Evolutionary conservation across 2,888 invertebrate genomes (phyloP), one percentile per base, ranked within the genome.

Genomic region (Alentia gelatinosa): DNA sequence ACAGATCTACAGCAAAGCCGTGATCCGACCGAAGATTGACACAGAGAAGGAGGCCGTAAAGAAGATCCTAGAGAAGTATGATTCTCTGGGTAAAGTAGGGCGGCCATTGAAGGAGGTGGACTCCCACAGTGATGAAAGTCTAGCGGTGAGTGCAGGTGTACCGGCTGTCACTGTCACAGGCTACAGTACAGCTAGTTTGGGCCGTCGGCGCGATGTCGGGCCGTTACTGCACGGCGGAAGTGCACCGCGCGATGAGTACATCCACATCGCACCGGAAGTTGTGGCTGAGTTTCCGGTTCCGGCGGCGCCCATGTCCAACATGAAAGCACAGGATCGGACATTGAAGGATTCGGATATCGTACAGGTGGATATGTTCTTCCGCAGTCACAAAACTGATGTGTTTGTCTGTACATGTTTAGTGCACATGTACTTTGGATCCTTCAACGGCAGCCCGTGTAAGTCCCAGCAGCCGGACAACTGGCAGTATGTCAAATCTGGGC

Each of bases 331-430:
- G 12, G 75, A 74, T 83, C 37, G 74, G 50, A 90, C 33, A 35
- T 30, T 90, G 42, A 30, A 94, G 0, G 95, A 95, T 33, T 94
- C 95, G 37, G 95, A 96, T 90, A 91, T 95, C 12, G 84, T 94
- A 26, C 96, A 96, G 92, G 95, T 95, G 88, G 96, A 96, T 83
- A 95, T 95, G 92, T 96, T 96, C 91, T 96, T 95, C 92, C 97
- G 97, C 92, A 98, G 98, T 89, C 97, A 98, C 92, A 98, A 98
- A 95, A 98, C 98, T 0, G 97, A 97, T 96, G 97, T 98, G 63
- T 97, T 97, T 95, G 98, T 98, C 3, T 97, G 98, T 95, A 97
- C 97, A 92, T 97, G 98, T 12, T 95, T 98, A 94, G 98, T 98
- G 30, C 96, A 96, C 92, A 93, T 96, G 90, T 96, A 96, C 93